Evolutionary conservation across 2,888 invertebrate genomes (phyloP).

Genomic region (Pristionchus fissidentatus): DNA sequence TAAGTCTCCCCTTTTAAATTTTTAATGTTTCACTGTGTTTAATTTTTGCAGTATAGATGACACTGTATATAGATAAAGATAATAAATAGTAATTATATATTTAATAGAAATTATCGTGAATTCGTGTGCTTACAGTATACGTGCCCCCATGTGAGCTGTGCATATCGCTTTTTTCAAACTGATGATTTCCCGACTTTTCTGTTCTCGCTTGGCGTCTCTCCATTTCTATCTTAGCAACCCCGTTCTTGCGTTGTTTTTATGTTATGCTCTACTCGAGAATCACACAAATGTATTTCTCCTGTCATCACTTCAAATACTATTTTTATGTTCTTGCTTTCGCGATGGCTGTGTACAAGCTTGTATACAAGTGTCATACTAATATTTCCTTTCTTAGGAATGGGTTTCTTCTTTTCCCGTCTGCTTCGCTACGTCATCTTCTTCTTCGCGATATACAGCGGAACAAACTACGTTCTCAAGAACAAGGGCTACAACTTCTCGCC

Average conservation of each 20-base stretch:
- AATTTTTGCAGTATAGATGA: too few species aligned
- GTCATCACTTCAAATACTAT: slow-evolving; percentile 11
- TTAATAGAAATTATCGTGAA: too few species aligned
- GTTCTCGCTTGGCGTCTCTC: too few species aligned
- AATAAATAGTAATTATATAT: too few species aligned
- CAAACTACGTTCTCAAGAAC: slow-evolving; percentile 61
- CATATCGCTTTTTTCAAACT: background rate
- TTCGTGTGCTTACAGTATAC: background rate
- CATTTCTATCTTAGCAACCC: background rate
- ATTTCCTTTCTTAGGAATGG: slow-evolving; percentile 66
- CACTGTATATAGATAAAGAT: too few species aligned
- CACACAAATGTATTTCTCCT: background rate
- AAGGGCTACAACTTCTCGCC: slow-evolving; percentile 69
- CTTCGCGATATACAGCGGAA: slow-evolving; percentile 55
- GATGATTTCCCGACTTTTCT: background rate
- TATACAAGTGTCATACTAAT: too few species aligned
- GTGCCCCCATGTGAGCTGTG: too few species aligned
- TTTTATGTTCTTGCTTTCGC: too few species aligned
- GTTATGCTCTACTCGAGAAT: background rate
- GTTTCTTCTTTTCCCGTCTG: slow-evolving; percentile 65
- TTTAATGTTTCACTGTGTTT: too few species aligned
- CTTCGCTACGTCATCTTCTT: slow-evolving; percentile 60
- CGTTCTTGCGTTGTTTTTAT: background rate
- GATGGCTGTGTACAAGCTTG: too few species aligned
- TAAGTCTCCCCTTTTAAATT: too few species aligned